Base-by-base conservation (phyloP, 2,888 invertebrate species). In the Globia sparganii region DNA sequence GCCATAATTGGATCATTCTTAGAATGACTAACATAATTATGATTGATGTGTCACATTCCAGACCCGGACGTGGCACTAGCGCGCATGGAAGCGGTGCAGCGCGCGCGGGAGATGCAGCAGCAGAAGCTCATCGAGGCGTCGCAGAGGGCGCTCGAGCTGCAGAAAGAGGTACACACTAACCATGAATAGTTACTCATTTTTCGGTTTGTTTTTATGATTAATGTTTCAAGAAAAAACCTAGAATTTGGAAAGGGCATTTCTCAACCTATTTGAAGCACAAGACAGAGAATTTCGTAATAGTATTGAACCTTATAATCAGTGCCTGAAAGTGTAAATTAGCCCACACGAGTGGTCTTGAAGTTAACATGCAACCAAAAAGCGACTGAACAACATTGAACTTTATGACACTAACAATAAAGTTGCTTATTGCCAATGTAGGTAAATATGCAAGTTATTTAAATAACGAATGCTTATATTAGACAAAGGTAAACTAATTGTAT, bases 21-120 rank as follows among this genome's bases (percentile, higher is more conserved):
- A 59, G 0, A 58, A 21, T 21, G 40, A 15, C 1, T 31, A 40
- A 15, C 5, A 40, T 40, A n/a, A n/a, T n/a, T n/a, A 21, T 40
- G 6, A 56, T 28, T 28, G 34, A 28, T n/a, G 0, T 8, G 13
- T 46, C 9, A 1, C 5, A 0, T 2, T 13, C 2, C 89, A 95
- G 96, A 96, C 72, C 95, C 95, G 0, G 96, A 95, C 85, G 86
- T 88, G 70, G 91, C 89, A 0, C 81, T 94, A 2, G 93, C 93
- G 0, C 93, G 95, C 0, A 90, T 95, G 94, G 94, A 94, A 79
- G 96, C 94, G 1, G 82, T 95, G 4, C 94, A 94, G 85, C 91
- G 91, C 4, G 95, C 95, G 1, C 86, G 96, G 0, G 95, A 95
- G 79, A 73, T 56, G 49, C 96, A 96, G 71, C 96, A 96, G 65